Evolutionary conservation across 2,113 vertebrate genomes (phyloP).

Genomic region (Cromileptes altivelis): DNA sequence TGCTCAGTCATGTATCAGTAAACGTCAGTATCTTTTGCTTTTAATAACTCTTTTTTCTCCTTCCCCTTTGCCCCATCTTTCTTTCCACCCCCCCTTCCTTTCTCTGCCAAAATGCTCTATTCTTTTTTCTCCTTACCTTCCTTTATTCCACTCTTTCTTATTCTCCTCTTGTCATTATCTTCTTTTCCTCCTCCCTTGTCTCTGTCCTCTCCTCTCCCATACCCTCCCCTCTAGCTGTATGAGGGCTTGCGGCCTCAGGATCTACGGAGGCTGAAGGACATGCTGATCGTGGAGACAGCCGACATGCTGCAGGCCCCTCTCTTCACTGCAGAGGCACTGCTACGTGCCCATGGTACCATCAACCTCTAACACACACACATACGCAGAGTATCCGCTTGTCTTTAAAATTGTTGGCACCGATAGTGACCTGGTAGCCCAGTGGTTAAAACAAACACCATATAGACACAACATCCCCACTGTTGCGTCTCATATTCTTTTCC

Average conservation of each 20-base stretch:
- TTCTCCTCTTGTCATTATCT: background rate
- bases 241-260: slow-evolving; percentile 96
- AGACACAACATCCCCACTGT: background rate
- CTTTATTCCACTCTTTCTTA: background rate
- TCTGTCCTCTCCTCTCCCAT: background rate
- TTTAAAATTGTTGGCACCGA: background rate
- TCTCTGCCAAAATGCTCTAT: background rate
- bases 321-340: slow-evolving; percentile 97
- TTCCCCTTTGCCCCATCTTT: slow-evolving; percentile 11
- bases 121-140: background rate
- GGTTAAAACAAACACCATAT: background rate
- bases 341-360: slow-evolving; percentile 93
- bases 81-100: slow-evolving; percentile 2
- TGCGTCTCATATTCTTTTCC: background rate
- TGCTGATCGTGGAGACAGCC: slow-evolving; percentile 98
- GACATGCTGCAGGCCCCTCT: slow-evolving; percentile 98
- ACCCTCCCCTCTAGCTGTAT: slow-evolving; percentile 83
- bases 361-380: background rate
- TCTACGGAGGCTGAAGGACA: slow-evolving; percentile 94
- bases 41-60: slow-evolving; percentile 16
- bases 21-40: slow-evolving; percentile 38
- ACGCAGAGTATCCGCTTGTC: slow-evolving; percentile 3
- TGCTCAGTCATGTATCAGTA: slow-evolving; percentile 29
- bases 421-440: background rate
- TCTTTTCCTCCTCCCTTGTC: slow-evolving; percentile 16